phyloP scores from a whole-genome alignment of 1,140 invertebrate genomes.

The Aphaenogaster floridana region DNA sequence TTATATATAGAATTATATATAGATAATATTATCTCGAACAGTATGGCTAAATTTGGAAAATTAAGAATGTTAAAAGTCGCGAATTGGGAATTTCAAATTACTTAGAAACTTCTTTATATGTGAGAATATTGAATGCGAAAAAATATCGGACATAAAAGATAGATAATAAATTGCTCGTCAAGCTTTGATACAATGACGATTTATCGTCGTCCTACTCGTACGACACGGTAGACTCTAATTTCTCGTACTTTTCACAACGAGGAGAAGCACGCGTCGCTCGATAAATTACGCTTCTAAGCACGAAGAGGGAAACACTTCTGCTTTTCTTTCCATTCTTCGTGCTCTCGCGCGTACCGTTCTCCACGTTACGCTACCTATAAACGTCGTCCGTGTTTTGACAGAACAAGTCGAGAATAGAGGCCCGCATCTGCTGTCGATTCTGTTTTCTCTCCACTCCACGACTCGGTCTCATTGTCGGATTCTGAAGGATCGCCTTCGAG shows the following conservation, averaged over 20 bases:
- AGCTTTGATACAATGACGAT: neutral
- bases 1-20: too few species aligned
- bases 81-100: neutral
- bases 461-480: slow-evolving; percentile 57
- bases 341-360: slow-evolving; percentile 17
- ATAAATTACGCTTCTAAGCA: slow-evolving; percentile 47
- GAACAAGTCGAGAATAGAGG: slow-evolving; percentile 60
- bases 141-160: neutral
- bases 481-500: slow-evolving; percentile 58
- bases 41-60: neutral
- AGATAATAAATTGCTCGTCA: neutral
- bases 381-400: slow-evolving; percentile 61
- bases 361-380: slow-evolving; percentile 11
- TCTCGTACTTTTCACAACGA: neutral
- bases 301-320: slow-evolving; percentile 1
- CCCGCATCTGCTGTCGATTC: slow-evolving; percentile 59
- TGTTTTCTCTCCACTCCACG: slow-evolving; percentile 60
- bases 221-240: slow-evolving; percentile 6
- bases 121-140: neutral
- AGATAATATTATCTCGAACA: neutral
- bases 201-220: neutral
- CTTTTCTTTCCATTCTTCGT: slow-evolving; percentile 38
- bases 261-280: slow-evolving; percentile 9
- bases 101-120: neutral
- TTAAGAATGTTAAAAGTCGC: neutral